Evolutionary conservation across 2,113 vertebrate genomes (phyloP).

Genomic region (Ovis canadensis): DNA sequence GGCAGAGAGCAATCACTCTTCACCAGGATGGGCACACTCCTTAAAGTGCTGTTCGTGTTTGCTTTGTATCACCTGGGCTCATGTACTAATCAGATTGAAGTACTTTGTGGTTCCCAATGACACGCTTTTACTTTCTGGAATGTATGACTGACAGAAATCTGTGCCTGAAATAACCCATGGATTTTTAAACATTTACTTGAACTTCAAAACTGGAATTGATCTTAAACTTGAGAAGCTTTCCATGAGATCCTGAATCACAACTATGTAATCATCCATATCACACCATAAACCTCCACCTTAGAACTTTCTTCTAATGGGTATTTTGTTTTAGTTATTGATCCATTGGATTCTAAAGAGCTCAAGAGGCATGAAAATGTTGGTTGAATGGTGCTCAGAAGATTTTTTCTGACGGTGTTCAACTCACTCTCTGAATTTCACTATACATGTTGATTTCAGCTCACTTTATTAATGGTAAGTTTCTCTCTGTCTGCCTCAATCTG

Average conservation of each 20-base stretch:
- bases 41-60: not conserved
- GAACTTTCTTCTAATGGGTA: not conserved
- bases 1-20: rapidly evolving
- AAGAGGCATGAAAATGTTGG: not conserved
- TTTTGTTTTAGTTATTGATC: too few relatives aligned
- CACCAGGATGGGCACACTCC: not conserved
- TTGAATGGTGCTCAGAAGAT: not conserved
- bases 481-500: not conserved
- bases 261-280: not conserved
- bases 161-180: not conserved
- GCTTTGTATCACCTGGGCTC: not conserved
- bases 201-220: not conserved
- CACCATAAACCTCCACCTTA: not conserved
- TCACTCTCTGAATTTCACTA: not conserved
- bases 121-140: not conserved
- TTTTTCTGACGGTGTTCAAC: not conserved
- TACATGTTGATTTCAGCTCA: too few relatives aligned
- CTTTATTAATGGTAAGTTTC: not conserved
- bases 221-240: not conserved
- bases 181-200: not conserved
- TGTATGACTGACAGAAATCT: not conserved
- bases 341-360: not conserved
- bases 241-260: not conserved
- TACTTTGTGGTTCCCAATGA: not conserved
- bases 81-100: not conserved